These are phyloP conservation scores for Buteo buteo DNA, from an alignment of 2,113 vertebrate genomes.

Conservation along the genomic window DNA sequence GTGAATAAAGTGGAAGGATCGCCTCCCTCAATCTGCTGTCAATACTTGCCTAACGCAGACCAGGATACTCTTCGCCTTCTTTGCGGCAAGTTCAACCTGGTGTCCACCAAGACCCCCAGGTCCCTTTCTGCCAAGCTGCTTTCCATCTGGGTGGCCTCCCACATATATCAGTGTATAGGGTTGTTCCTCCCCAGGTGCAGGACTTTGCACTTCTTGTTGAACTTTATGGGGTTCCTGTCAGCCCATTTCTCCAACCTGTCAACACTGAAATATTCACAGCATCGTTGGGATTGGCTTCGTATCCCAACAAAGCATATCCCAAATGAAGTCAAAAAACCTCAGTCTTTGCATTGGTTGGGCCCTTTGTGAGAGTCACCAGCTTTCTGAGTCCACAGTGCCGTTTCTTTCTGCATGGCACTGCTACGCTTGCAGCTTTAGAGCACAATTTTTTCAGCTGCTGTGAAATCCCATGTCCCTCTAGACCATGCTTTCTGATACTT, in stretches of 20 bases:
- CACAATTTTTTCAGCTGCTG: neutral
- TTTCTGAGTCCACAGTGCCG: neutral
- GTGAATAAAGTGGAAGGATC: neutral
- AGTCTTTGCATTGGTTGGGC: neutral
- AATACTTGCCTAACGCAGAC: neutral
- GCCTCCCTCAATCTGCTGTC: neutral
- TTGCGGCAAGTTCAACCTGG: neutral
- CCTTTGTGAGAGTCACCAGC: neutral
- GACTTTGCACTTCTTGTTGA: neutral
- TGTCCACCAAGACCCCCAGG: neutral
- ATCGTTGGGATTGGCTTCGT: neutral
- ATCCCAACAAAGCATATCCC: neutral
- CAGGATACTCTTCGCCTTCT: neutral
- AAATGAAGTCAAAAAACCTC: neutral
- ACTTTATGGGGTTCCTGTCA: neutral
- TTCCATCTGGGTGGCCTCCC: neutral
- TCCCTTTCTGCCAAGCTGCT: neutral
- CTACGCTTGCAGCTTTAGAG: neutral
- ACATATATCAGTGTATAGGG: too few species aligned
- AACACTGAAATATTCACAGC: neutral
- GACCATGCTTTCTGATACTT: neutral
- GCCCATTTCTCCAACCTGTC: neutral
- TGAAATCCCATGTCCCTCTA: neutral
- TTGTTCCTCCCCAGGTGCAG: neutral
- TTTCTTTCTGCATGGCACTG: neutral